Base-by-base conservation (phyloP, 30 jellyfish, hydroid and myxozoan genomes). In the Hydra vulgaris region DNA sequence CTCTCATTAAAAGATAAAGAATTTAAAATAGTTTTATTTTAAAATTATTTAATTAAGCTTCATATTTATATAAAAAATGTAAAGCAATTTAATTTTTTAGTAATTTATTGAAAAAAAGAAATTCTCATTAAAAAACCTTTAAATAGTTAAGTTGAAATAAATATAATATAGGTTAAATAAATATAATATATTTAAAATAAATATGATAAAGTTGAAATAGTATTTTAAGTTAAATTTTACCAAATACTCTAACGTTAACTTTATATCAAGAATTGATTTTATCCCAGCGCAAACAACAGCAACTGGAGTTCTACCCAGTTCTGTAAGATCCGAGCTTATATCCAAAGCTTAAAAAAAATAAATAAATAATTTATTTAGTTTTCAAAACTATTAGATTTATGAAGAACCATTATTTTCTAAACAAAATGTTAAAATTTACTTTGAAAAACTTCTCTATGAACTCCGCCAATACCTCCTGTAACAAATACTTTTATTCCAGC, bases 391-490 rank as follows among this genome's bases (percentile, higher is more conserved):
- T 16, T 56, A 17, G 72, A 17, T 56, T 56, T n/a, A 56, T 56
- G n/a, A 17, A 56, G 17, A 70, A 70, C 8, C 15, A 21, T 25
- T 18, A 70, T 70, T 70, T 8, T 73, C 71, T 19, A 17, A 73
- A 73, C 27, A 73, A 73, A 71, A 71, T 16, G 27, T 19, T 1
- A 73, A 73, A 5, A 25, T 89, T 40, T 86, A 91, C 98, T 56
- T 86, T 86, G 84, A 25, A 84, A 20, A 17, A 96, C 98, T 21
- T 94, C 98, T 22, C 96, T 79, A 71, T 92, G 98, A 21, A 92
- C 98, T 15, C 98, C 98, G 21, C 98, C 98, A 75, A 92, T 87
- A 4, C 98, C 98, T 7, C 98, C 98, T 54, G 98, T 92, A 19
- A 92, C 98, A 92, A 92, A 92, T 8, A 87, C 24, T 21, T 90